Percentiles rank a stretch among this genome's conserved stretches.
Conservation (phyloP, 2,113 vertebrate species). For the Centropus unirufus region DNA sequence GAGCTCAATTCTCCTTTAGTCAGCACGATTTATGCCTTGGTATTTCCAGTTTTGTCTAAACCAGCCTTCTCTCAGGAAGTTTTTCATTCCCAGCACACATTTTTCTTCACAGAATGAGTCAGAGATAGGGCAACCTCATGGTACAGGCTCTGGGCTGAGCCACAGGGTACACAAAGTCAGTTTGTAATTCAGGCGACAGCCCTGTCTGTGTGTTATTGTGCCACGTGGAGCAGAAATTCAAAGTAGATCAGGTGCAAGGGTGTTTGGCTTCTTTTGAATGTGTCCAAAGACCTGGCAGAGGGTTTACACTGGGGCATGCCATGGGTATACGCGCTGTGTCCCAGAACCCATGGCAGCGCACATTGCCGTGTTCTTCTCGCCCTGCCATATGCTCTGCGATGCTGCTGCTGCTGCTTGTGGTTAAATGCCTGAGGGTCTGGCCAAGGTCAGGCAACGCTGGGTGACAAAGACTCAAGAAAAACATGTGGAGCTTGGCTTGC, state of each 20-base stretch:
- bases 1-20: background rate
- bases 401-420: background rate
- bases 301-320: rapidly evolving
- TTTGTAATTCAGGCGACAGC: background rate
- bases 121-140: background rate
- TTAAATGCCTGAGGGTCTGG: background rate
- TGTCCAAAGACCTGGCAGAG: background rate
- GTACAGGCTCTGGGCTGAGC: background rate
- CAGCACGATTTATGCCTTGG: background rate
- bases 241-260: background rate
- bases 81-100: background rate
- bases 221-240: background rate
- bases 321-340: rapidly evolving
- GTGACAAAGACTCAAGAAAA: background rate
- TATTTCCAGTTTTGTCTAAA: background rate
- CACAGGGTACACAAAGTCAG: rapidly evolving
- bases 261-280: background rate
- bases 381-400: background rate
- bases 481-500: background rate
- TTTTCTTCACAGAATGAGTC: background rate
- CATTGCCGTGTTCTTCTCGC: background rate
- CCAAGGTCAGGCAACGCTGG: background rate
- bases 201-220: background rate
- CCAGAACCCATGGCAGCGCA: background rate
- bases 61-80: background rate